A percentile compares a stretch with the other conserved stretches of the same genome.
phyloP scores from a whole-genome alignment of 2,797 vertebrate genomes.

The Peromyscus aztecus region DNA sequence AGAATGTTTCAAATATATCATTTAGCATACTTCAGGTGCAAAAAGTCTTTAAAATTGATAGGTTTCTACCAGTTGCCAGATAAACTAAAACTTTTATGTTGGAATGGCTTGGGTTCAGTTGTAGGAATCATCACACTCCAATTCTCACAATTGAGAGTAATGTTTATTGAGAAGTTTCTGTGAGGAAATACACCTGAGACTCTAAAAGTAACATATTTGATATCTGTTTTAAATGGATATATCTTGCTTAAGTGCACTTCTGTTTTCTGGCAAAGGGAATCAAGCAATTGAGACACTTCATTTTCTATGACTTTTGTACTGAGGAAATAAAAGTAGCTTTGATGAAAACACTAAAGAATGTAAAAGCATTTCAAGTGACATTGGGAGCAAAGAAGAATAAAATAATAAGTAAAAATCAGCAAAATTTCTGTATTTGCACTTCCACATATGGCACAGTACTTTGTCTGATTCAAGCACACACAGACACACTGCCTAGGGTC shows the following conservation, averaged over 20 bases:
- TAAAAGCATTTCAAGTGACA: neutral
- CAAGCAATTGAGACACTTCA: neutral
- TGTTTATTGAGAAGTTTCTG: neutral
- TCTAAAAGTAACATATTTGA: neutral
- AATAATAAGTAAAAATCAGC: slow-evolving; percentile 17
- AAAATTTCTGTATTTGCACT: neutral
- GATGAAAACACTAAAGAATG: neutral
- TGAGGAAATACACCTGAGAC: neutral
- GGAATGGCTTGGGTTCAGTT: neutral
- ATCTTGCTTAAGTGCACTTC: neutral
- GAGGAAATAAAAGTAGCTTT: neutral
- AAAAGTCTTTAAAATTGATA: neutral
- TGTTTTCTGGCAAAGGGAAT: slow-evolving; percentile 4
- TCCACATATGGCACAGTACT: neutral
- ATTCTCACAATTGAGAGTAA: neutral
- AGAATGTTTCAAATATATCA: neutral
- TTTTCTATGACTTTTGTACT: neutral
- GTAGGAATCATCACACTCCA: neutral
- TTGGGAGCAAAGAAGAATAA: slow-evolving; percentile 4
- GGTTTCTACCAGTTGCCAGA: neutral
- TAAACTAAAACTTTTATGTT: neutral
- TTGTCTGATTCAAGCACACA: neutral
- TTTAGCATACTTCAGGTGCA: neutral
- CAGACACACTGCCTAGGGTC: neutral
- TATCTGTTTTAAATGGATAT: slow-evolving; percentile 6